Evolutionary conservation across 2,797 vertebrate species (phyloP), one percentile per base, ranked within the genome.

Genomic region (Agapornis canus): DNA sequence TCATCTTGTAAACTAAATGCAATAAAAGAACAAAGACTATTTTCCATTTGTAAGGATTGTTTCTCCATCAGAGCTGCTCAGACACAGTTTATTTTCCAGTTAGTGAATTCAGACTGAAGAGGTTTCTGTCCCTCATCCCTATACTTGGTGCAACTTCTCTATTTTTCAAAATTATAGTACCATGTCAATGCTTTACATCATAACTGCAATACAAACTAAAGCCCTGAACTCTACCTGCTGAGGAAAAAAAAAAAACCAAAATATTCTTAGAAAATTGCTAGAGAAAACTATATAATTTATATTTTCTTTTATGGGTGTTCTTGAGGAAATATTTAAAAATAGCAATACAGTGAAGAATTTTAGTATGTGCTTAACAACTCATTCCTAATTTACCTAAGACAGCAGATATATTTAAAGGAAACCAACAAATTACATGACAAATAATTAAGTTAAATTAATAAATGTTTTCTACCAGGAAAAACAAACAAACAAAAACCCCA

Each of bases 11-110:
- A 96, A 95, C 61, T 56, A 87, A 97, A 97, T 47, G 69, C 48
- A 94, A 83, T 95, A 95, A 92, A 94, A 96, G 89, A 94, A 94
- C 84, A 94, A 91, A 92, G 83, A 92, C 64, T 35, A 45, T 64
- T 92, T 91, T 56, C 78, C 84, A 92, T 89, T 93, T 96, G 78
- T 88, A 90, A 89, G 39, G 45, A 85, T 65, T 71, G 29, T 83
- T 92, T 92, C 60, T 87, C 64, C 84, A 89, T 89, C 71, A 77
- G 57, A 90, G 27, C 60, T 82, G 63, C 66, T 92, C 81, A 90
- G 57, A 79, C 66, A 84, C 19, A 75, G 16, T 87, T 92, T 85
- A 40, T 93, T 95, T 95, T 92, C 82, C 89, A 83, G 31, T 56
- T 73, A 42, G 12, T 49, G n/a, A 82, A 75, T 79, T 89, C 48